Evolutionary conservation across 2,888 invertebrate genomes (phyloP), one percentile per base, ranked within the genome.

Genomic region (Ectobius pallidus): DNA sequence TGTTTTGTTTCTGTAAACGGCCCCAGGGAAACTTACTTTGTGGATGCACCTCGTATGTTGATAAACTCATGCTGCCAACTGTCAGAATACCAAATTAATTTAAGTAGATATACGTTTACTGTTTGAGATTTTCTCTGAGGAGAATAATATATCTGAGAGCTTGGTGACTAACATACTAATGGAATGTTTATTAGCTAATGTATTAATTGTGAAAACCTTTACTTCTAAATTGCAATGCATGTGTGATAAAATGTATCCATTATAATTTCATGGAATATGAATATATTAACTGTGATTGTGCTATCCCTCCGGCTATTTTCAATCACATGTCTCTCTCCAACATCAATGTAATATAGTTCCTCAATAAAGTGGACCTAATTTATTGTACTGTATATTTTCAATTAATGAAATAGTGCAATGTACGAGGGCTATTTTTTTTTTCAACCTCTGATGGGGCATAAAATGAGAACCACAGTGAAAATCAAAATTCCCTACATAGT

Each of bases 281-380:
- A 22, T 61, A 27, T 22, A 30, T 62, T 62, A 30, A 32, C 34
- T 34, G n/a, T 18, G 25, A 62, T n/a, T 62, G 34, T 62, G 20
- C 20, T 32, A 62, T 34, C 62, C 61, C 18, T 61, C 61, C 62
- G 20, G 20, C 11, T 62, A 6, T 32, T 62, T 62, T 34, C 18
- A 62, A 62, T 34, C n/a, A n/a, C n/a, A 34, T 42, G 42, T 25
- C 34, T 63, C 22, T 42, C 34, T 22, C 22, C 52, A 20, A 22
- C 14, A 22, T 39, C 22, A 42, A 39, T 63, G 63, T 63, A 42
- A 3, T 16, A 42, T 42, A 42, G 63, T 42, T 63, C 39, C 63
- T 63, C 42, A 63, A 63, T 63, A 63, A 63, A 62, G 25, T 52
- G 52, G 25, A 52, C 52, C 25, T 52, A 22, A 11, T 52, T 52